Conservation (phyloP, 2,888 invertebrate species). For the Drosophila helvetica region DNA sequence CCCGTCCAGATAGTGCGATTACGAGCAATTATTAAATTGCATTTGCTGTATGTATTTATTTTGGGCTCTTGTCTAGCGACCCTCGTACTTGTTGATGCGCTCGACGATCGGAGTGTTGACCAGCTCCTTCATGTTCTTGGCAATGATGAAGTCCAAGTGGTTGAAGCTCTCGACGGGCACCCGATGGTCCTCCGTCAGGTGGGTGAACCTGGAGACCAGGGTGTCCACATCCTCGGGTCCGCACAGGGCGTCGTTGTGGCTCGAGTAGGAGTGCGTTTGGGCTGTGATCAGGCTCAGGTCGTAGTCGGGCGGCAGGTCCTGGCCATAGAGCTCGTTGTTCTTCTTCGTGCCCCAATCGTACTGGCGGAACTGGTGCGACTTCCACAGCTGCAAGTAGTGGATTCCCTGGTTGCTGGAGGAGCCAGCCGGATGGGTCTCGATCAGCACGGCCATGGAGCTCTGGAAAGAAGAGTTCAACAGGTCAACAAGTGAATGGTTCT, state of each 20-base stretch:
- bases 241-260: constrained; percentile 76
- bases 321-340: constrained; percentile 68
- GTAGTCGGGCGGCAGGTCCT: constrained; percentile 74
- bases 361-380: constrained; percentile 73
- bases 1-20: neutral
- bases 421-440: constrained; percentile 80
- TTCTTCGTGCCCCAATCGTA: constrained; percentile 76
- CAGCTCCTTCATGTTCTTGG: constrained; percentile 70
- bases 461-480: constrained; percentile 8
- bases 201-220: constrained; percentile 55
- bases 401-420: constrained; percentile 79
- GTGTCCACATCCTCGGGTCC: constrained; percentile 74
- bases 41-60: neutral
- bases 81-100: constrained; percentile 58
- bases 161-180: constrained; percentile 75
- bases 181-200: constrained; percentile 74
- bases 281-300: constrained; percentile 74
- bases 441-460: constrained; percentile 67
- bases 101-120: constrained; percentile 72
- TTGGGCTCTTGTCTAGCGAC: constrained; percentile 13
- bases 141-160: constrained; percentile 80
- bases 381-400: constrained; percentile 73
- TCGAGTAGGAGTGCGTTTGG: constrained; percentile 75
- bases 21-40: neutral
- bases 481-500: neutral